Conservation (phyloP, 2,888 invertebrate genomes). For the Punctoribates punctum region DNA sequence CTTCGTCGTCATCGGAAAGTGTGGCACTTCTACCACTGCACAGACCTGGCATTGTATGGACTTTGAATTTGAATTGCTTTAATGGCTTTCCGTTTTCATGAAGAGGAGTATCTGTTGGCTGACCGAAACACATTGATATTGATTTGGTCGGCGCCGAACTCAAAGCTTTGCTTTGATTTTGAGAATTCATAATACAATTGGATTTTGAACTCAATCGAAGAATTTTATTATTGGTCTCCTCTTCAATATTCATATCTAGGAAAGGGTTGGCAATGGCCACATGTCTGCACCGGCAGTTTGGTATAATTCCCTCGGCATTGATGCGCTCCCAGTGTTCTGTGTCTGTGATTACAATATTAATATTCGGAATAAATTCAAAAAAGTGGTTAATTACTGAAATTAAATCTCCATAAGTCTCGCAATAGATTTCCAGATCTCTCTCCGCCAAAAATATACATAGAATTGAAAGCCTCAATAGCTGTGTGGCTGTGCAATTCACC, state of each 20-base stretch:
- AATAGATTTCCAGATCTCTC: slow-evolving; percentile 66
- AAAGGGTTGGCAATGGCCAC: slow-evolving; percentile 49
- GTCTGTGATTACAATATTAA: too few species aligned
- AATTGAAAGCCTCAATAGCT: slow-evolving; percentile 70
- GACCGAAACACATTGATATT: slow-evolving; percentile 48
- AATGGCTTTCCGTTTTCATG: slow-evolving; percentile 34
- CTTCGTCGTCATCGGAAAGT: slow-evolving; percentile 47
- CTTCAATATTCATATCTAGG: slow-evolving; percentile 40
- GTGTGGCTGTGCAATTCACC: slow-evolving; percentile 72
- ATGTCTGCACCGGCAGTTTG: slow-evolving; percentile 49
- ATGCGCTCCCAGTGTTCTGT: slow-evolving; percentile 73
- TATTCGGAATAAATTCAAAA: slow-evolving; percentile 30
- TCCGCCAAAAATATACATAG: slow-evolving; percentile 75
- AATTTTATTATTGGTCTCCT: slow-evolving; percentile 23
- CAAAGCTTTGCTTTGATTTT: slow-evolving; percentile 8
- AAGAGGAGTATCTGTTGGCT: slow-evolving; percentile 25
- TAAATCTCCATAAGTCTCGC: slow-evolving; percentile 77
- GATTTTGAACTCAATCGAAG: slow-evolving; percentile 26
- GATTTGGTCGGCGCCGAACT: slow-evolving; percentile 46
- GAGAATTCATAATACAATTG: slow-evolving; percentile 27
- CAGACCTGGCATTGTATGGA: slow-evolving; percentile 47
- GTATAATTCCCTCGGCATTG: slow-evolving; percentile 48
- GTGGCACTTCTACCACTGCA: slow-evolving; percentile 46
- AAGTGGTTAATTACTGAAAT: slow-evolving; percentile 62
- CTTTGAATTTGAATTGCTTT: slow-evolving; percentile 45